Evolutionary conservation across 2,797 vertebrate species (phyloP).

Genomic region (Phaenicophaeus curvirostris): DNA sequence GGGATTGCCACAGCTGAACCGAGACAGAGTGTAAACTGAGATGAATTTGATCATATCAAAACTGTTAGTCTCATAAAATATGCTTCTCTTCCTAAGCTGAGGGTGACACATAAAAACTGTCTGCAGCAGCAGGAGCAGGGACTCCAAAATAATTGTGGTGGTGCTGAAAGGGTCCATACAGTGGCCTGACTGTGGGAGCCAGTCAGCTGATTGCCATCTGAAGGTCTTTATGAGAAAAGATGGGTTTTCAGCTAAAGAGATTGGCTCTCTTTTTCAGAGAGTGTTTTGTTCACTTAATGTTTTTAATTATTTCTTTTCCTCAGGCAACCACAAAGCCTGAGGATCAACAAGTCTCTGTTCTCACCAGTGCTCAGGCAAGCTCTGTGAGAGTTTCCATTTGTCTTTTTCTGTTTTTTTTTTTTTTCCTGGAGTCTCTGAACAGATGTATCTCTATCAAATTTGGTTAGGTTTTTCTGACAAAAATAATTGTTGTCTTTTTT

Average conservation of each 20-base stretch:
- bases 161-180: not conserved
- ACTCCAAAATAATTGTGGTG: not conserved
- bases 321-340: slow-evolving; percentile 42
- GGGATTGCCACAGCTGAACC: not conserved
- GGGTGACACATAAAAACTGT: not conserved
- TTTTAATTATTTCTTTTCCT: slow-evolving; percentile 72
- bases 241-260: not conserved
- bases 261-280: not conserved
- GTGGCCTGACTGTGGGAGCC: not conserved
- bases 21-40: not conserved
- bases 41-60: slow-evolving; percentile 4
- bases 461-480: slow-evolving; percentile 2
- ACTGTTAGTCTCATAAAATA: not conserved
- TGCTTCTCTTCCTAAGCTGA: not conserved
- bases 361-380: slow-evolving; percentile 42
- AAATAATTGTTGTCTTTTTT: not conserved
- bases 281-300: slow-evolving; percentile 57
- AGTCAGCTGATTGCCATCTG: not conserved
- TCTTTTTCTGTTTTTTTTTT: not conserved
- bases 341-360: slow-evolving; percentile 69
- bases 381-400: slow-evolving; percentile 39
- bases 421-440: not conserved
- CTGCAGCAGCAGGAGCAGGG: not conserved
- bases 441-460: slow-evolving; percentile 53
- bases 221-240: slow-evolving; percentile 14